phyloP scores from a whole-genome alignment of 1,140 invertebrate species.

The Apis laboriosa region DNA sequence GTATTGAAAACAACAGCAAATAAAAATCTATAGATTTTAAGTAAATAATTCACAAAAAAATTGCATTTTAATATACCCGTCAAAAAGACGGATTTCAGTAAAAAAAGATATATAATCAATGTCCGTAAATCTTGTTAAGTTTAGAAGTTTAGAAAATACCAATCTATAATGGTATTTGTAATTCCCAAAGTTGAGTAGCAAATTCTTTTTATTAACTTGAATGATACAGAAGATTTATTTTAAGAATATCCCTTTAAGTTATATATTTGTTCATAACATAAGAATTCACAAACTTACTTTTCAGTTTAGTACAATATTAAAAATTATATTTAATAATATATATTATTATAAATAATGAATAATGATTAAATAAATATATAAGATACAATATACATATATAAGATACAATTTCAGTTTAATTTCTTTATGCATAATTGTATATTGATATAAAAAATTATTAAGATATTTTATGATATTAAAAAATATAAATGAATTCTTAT shows the following conservation, averaged over 20 bases:
- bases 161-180: background rate
- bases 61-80: no score
- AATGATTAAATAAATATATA: background rate
- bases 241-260: constrained; percentile 28
- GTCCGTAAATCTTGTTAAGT: background rate
- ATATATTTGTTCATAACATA: constrained; percentile 21
- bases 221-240: constrained; percentile 43
- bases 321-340: background rate
- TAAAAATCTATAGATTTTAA: no score
- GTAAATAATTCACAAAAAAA: no score
- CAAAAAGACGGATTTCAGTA: background rate
- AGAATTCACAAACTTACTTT: constrained; percentile 20
- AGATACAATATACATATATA: background rate
- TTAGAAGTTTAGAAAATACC: background rate
- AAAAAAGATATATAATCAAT: background rate
- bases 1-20: no score
- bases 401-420: background rate
- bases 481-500: background rate
- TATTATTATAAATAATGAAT: background rate
- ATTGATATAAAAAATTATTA: background rate
- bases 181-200: background rate
- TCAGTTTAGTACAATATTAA: background rate
- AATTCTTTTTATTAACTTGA: constrained; percentile 12
- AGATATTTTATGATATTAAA: background rate
- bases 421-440: background rate